These are phyloP conservation scores for Copidosoma aretas DNA, from an alignment of 2,888 invertebrate species.

Conservation along the genomic window DNA sequence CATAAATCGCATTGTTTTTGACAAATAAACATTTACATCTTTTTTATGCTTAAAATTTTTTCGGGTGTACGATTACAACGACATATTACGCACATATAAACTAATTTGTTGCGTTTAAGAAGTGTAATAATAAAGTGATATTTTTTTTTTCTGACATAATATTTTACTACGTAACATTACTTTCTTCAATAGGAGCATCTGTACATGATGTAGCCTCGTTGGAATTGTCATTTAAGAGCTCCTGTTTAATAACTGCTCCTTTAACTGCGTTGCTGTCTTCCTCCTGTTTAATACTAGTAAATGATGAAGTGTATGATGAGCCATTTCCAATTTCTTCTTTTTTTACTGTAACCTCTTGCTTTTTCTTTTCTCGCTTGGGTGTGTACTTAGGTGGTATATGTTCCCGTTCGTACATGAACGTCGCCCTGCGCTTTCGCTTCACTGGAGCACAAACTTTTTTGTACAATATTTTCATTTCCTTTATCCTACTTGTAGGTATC, in stretches of 20 bases:
- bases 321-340: slow-evolving; percentile 45
- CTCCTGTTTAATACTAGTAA: slow-evolving; percentile 36
- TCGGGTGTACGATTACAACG: slow-evolving; percentile 39
- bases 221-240: slow-evolving; percentile 32
- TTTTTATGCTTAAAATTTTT: slow-evolving; percentile 38
- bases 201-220: slow-evolving; percentile 36
- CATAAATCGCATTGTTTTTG: slow-evolving; percentile 35
- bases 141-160: slow-evolving; percentile 31
- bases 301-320: slow-evolving; percentile 31
- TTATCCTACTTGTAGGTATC: slow-evolving; percentile 68
- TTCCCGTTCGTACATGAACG: slow-evolving; percentile 60
- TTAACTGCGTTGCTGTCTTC: slow-evolving; percentile 33
- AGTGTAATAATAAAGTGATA: slow-evolving; percentile 34
- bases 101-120: slow-evolving; percentile 42
- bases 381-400: slow-evolving; percentile 46
- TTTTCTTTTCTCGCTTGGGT: slow-evolving; percentile 45
- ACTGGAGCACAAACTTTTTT: slow-evolving; percentile 64
- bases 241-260: slow-evolving; percentile 30
- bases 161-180: slow-evolving; percentile 39
- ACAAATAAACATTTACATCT: slow-evolving; percentile 39
- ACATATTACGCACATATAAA: slow-evolving; percentile 41
- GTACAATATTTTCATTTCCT: slow-evolving; percentile 70
- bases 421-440: slow-evolving; percentile 57
- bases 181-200: slow-evolving; percentile 34
- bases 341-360: slow-evolving; percentile 44